phyloP scores from a whole-genome alignment of 2,888 invertebrate species.

The Resseliella maxima region DNA sequence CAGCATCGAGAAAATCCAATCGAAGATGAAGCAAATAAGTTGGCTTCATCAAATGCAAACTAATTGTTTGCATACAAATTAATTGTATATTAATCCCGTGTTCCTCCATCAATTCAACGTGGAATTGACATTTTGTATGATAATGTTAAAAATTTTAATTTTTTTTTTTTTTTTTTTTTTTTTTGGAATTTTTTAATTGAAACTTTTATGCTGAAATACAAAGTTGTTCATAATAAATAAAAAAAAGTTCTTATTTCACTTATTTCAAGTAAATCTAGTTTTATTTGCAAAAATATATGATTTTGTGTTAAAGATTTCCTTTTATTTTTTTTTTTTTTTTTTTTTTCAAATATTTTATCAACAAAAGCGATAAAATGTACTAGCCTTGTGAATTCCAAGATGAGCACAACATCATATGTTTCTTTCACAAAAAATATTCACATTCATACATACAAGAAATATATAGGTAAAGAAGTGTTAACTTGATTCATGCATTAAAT shows the following conservation, averaged over 20 bases:
- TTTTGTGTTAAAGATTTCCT: too few relatives aligned
- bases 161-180: neutral
- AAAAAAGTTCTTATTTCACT: neutral
- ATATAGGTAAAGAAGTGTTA: slow-evolving; percentile 11
- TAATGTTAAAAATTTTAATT: too few relatives aligned
- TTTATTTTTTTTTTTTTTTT: too few relatives aligned
- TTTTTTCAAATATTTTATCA: neutral
- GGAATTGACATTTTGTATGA: too few relatives aligned
- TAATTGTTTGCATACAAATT: neutral
- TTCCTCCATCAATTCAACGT: too few relatives aligned
- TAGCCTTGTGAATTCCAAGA: slow-evolving; percentile 25
- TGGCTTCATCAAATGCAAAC: neutral
- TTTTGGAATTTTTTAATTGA: neutral
- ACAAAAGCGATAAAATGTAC: slow-evolving; percentile 20
- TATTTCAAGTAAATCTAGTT: neutral
- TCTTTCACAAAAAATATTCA: too few relatives aligned
- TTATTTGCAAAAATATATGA: slow-evolving; percentile 38
- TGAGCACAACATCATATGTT: neutral
- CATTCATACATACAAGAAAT: neutral
- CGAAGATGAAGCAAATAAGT: neutral
- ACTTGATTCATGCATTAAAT: neutral
- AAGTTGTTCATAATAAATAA: neutral
- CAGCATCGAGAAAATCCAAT: neutral
- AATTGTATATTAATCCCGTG: neutral
- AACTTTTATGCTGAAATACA: neutral